A percentile compares a stretch with the other conserved stretches of the same genome.
phyloP scores from a whole-genome alignment of 2,888 invertebrate genomes.

The Tetramorium bicarinatum region DNA sequence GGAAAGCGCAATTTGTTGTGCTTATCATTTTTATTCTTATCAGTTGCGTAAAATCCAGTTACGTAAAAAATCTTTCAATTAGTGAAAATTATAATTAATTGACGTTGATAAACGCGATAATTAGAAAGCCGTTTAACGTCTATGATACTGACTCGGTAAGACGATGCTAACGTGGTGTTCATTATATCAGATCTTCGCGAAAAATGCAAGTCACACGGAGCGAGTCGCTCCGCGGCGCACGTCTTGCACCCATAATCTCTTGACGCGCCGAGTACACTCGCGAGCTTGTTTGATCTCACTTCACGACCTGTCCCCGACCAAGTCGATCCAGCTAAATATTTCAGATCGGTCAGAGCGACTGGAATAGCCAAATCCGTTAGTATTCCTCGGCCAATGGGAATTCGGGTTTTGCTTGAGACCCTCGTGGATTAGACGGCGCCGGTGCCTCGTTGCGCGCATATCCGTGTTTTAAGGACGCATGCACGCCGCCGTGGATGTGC shows the following conservation, averaged over 20 bases:
- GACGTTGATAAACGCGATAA: constrained; percentile 5
- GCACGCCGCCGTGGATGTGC: constrained; percentile 61
- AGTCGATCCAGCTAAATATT: constrained; percentile 77
- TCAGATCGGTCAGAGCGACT: constrained; percentile 74
- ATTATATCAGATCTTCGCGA: constrained; percentile 28
- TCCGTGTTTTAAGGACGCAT: constrained; percentile 77
- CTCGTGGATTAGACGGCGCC: constrained; percentile 78
- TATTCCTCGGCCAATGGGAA: constrained; percentile 75
- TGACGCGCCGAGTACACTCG: neutral
- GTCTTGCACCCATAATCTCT: constrained; percentile 17
- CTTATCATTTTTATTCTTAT: neutral
- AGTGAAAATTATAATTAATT: neutral
- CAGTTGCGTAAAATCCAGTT: neutral
- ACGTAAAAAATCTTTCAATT: neutral
- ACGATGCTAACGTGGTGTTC: neutral
- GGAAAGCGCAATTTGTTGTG: too few species aligned
- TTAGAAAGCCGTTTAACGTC: constrained; percentile 4
- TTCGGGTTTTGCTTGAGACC: constrained; percentile 78
- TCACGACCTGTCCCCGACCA: constrained; percentile 30
- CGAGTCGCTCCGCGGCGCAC: neutral
- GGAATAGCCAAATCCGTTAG: constrained; percentile 73
- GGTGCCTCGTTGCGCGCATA: constrained; percentile 72
- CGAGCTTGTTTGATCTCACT: constrained; percentile 67
- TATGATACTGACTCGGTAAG: neutral
- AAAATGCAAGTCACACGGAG: constrained; percentile 30